Evolutionary conservation across 2,113 vertebrate genomes (phyloP), one percentile per base, ranked within the genome.

Genomic region (Cavia porcellus): DNA sequence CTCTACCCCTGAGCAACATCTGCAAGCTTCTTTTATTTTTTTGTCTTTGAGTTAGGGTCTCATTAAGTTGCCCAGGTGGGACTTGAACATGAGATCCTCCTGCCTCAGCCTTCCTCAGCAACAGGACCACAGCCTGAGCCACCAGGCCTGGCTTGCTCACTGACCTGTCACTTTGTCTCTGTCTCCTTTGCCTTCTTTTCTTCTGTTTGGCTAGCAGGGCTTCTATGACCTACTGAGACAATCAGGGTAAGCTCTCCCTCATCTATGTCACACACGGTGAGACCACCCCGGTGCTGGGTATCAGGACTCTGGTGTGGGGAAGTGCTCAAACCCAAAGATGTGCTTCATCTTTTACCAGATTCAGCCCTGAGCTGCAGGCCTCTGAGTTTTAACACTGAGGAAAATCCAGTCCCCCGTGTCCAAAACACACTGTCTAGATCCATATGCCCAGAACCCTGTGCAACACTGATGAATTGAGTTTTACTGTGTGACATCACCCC

Each of bases 231-330:
- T 12, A 45, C 42, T 2, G 10, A 47, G 74, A 25, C 42, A 45
- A 28, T 24, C 68, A 47, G 22, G 22, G 45, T 25, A 3, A 45
- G 11, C 42, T 28, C 25, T 42, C 25, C 19, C 11, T 47, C 74
- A 75, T 28, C 74, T 38, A 7, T 13, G 25, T 25, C 20, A 74
- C 24, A 45, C n/a, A 45, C 12, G 22, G 22, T 45, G 38, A 25
- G 1, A 24, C 11, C 42, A 25, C n/a, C n/a, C 10, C 0, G 5
- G 22, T 2, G 22, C 22, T 24, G 6, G 35, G 6, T 35, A 0
- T 19, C 66, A n/a, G 66, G 32, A 70, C 35, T 70, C 6, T 8
- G 66, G 17, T 19, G 35, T 1, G 35, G 15, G 15, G 35, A n/a
- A 19, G 66, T 2, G 15, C 12, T 5, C 35, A 70, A 17, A 70